Evolutionary conservation across 2,888 invertebrate genomes (phyloP), one percentile per base, ranked within the genome.

Genomic region (Globia sparganii): DNA sequence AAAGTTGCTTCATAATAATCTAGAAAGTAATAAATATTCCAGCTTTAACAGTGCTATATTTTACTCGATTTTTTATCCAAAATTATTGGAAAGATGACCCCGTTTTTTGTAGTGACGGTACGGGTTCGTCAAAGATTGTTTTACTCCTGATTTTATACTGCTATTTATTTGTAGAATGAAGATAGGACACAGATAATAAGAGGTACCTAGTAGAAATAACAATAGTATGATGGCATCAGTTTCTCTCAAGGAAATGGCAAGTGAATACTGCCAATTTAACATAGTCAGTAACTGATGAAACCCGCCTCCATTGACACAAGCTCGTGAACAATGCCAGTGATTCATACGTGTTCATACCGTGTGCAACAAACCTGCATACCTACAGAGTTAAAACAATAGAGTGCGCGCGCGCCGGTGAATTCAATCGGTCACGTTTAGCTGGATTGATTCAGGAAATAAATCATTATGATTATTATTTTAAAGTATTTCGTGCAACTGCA

Each of bases 321-420:
- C 49, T 56, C 68, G 69, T 75, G 74, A 53, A 70, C 75, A 86
- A 80, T 72, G 70, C 64, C 58, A 67, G 65, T 88, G 78, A 88
- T 66, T 88, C 87, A n/a, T n/a, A n/a, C n/a, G n/a, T n/a, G n/a
- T n/a, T n/a, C n/a, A 87, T 80, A 46, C 46, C 13, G 31, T 66
- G 46, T 72, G 82, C 78, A 82, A 76, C 56, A 68, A 77, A 84
- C 70, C 76, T 83, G 76, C 74, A 76, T 79, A n/a, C n/a, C n/a
- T n/a, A 56, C 64, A 73, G 79, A 79, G 74, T 78, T 78, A 77
- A 81, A 86, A 85, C 86, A 84, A 86, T 85, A 28, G 75, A 46
- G 28, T 73, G 72, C 70, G 75, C 81, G 46, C 64, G 77, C 77
- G 86, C 78, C 75, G 75, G 40, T 58, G 53, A 70, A 76, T 79